A percentile compares a stretch with the other conserved stretches of the same genome.
phyloP scores from a whole-genome alignment of 2,797 vertebrate genomes.

The Gadopsis bispinosus region DNA sequence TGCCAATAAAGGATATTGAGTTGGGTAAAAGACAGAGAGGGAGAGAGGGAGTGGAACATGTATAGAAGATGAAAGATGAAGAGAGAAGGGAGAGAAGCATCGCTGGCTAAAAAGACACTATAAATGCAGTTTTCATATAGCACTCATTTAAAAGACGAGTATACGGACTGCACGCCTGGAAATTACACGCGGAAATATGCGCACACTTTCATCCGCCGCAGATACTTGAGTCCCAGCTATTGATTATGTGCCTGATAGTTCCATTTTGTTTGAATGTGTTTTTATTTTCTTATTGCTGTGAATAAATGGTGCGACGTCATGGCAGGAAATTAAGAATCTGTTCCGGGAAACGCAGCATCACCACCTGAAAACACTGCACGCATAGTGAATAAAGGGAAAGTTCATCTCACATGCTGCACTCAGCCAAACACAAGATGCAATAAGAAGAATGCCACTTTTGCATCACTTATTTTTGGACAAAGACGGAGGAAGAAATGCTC shows the following conservation, averaged over 20 bases:
- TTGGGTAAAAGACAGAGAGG: constrained; percentile 13
- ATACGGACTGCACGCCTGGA: neutral
- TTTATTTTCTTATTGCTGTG: neutral
- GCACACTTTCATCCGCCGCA: neutral
- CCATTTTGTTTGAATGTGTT: constrained; percentile 4
- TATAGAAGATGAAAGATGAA: constrained; percentile 7
- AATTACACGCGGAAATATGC: neutral
- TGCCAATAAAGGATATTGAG: constrained; percentile 52
- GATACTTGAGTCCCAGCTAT: neutral
- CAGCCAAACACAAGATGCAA: neutral
- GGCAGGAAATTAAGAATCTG: neutral
- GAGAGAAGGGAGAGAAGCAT: neutral
- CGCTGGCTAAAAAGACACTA: neutral
- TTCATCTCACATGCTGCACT: neutral
- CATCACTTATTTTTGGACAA: too few relatives aligned
- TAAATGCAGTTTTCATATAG: neutral
- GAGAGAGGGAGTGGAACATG: constrained; percentile 3
- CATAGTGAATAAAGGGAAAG: neutral
- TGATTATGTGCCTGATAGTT: constrained; percentile 3
- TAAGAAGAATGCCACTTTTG: too few relatives aligned
- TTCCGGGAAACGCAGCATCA: constrained; percentile 16
- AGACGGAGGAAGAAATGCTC: neutral
- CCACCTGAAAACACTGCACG: neutral
- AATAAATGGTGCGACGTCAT: neutral
- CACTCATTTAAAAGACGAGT: neutral